These are phyloP conservation scores for Ecdyonurus torrentis DNA, from an alignment of 2,888 invertebrate species.

Conservation along the genomic window DNA sequence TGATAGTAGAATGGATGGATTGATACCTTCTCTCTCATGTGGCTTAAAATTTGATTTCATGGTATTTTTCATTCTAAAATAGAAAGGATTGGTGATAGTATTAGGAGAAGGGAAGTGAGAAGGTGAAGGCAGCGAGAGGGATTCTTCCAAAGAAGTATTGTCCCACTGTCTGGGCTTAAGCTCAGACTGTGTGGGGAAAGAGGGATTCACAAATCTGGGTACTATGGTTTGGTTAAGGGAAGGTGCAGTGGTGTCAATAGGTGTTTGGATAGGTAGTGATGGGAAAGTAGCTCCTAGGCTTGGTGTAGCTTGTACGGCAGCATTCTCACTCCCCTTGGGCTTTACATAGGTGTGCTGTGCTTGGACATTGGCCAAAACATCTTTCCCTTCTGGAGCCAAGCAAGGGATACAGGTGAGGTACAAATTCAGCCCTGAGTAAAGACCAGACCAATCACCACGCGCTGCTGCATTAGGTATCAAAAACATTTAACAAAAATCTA, in stretches of 20 bases:
- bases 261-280: slow-evolving; percentile 9
- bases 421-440: slow-evolving; percentile 17
- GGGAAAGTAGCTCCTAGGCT: slow-evolving; percentile 9
- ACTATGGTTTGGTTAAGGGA: slow-evolving; percentile 16
- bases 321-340: slow-evolving; percentile 10
- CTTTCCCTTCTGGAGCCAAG: slow-evolving; percentile 17
- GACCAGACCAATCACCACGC: slow-evolving; percentile 12
- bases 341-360: slow-evolving; percentile 16
- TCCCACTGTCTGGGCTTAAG: not conserved
- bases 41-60: slow-evolving; percentile 12
- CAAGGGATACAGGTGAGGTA: slow-evolving; percentile 21
- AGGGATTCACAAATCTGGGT: slow-evolving; percentile 16
- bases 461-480: not conserved
- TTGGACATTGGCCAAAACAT: slow-evolving; percentile 14
- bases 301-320: slow-evolving; percentile 12
- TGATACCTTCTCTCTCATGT: slow-evolving; percentile 11
- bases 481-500: no score
- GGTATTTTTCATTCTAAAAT: slow-evolving; percentile 12
- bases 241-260: slow-evolving; percentile 13
- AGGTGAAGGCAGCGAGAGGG: not conserved
- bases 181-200: slow-evolving; percentile 9
- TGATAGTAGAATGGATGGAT: slow-evolving; percentile 8
- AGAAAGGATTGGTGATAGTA: slow-evolving; percentile 10
- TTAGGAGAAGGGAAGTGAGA: slow-evolving; percentile 5
- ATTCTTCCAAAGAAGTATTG: not conserved